Evolutionary conservation across 2,797 vertebrate genomes (phyloP), one percentile per base, ranked within the genome.

Genomic region (Parauchenoglanis ngamensis): DNA sequence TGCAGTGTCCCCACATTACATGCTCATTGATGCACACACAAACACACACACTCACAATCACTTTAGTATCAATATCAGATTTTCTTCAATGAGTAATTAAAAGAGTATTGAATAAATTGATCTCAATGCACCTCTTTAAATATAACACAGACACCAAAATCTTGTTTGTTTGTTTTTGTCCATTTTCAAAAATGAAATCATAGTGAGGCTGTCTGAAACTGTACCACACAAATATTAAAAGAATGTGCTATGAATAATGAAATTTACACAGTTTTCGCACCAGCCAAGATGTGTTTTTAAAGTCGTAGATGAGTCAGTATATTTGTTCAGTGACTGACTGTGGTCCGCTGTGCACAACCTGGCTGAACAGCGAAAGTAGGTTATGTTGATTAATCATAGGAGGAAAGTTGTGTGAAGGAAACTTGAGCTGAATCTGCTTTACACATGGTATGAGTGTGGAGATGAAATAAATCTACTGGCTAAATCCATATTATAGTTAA

Each of bases 321-420:
- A 79, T 57, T 28, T 57, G 54, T 35, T 57, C 8, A 57, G 15
- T 56, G 56, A 21, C 76, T 56, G 28, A 56, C 15, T 80, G 31
- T 25, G 6, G 77, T 40, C 28, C 35, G 77, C 17, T 79, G 76
- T 79, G n/a, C 4, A 7, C 75, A 77, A 56, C 28, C 52, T 78
- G 56, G 31, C 21, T 13, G 59, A 80, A 25, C 56, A 80, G 35
- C 10, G 56, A 40, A 80, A 80, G 78, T 17, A 61, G 21, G 23
- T 25, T 44, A 46, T 8, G 21, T 46, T n/a, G 35, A 80, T 81
- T 17, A 44, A 44, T 81, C 35, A 17, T 17, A 12, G 40, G 57
- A 61, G 35, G 78, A 63, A 81, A 28, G 78, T 44, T 8, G 57
- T 25, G 28, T 40, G 21, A 80, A 80, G 31, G 56, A 80, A 80